These are phyloP conservation scores for Ctenoplectra terminalis DNA, from an alignment of 1,140 invertebrate species.

Conservation along the genomic window DNA sequence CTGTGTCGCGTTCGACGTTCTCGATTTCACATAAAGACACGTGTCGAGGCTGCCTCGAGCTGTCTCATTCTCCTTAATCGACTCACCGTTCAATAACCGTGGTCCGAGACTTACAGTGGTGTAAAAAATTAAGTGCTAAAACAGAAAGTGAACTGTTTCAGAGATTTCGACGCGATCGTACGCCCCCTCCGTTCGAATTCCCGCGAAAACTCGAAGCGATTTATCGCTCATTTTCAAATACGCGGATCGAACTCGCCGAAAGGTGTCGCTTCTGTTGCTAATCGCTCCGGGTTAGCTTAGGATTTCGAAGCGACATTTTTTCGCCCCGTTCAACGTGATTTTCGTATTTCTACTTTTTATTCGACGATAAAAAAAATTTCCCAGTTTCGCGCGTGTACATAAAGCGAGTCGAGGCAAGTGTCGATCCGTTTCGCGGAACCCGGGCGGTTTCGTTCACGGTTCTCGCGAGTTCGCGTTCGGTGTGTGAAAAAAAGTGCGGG, in stretches of 20 bases:
- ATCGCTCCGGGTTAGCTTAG: too few relatives aligned
- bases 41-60: neutral
- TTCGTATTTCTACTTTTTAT: neutral
- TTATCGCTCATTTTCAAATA: neutral
- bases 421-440: too few relatives aligned
- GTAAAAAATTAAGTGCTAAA: neutral
- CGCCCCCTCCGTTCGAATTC: neutral
- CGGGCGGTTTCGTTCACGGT: neutral
- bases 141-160: too few relatives aligned
- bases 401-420: neutral
- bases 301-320: too few relatives aligned
- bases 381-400: too few relatives aligned
- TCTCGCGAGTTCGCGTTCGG: neutral
- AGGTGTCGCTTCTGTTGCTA: neutral
- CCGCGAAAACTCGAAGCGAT: neutral
- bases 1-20: too few relatives aligned
- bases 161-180: neutral
- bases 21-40: neutral
- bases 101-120: too few relatives aligned
- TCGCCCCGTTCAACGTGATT: neutral
- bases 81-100: neutral
- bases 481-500: slow-evolving; percentile 6
- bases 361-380: neutral
- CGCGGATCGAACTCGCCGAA: too few relatives aligned
- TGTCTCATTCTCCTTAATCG: too few relatives aligned